Evolutionary conservation across 2,888 invertebrate species (phyloP), one percentile per base, ranked within the genome.

Genomic region (Tenthredo notha): DNA sequence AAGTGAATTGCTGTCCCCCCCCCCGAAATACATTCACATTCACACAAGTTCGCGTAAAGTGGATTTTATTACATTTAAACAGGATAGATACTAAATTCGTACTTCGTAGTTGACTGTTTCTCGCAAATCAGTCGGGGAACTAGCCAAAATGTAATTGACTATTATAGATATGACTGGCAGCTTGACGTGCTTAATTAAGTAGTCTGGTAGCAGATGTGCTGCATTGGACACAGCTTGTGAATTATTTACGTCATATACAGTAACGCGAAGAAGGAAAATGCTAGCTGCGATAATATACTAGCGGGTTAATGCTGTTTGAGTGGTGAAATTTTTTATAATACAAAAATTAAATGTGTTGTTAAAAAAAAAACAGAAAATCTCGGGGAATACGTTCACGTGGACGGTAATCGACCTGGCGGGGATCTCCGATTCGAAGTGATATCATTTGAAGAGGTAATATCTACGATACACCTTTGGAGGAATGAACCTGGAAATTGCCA

Each of bases 61-160:
- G 25, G 12, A 43, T 72, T 18, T 43, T 21, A 43, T 43, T 15
- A 29, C 12, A 50, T 77, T 77, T 29, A 6, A 54, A 54, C 43
- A 74, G 43, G 43, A 43, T 40, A 67, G 33, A 74, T 74, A n/a
- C 9, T 50, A 7, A 74, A 43, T 12, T 77, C 37, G 25, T 74
- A 74, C 18, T 40, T 12, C 43, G 74, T 47, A 67, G 67, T 74
- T 21, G 74, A 43, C 50, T 29, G 33, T 50, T 29, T 54, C 47
- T 77, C 54, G 50, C 15, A 77, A 77, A 77, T 77, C 50, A 54
- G 50, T 29, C 25, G 33, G 77, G 40, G 29, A 29, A 54, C 47
- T 25, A 54, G 77, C 77, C 54, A 47, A 77, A 77, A 77, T 77
- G 54, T 61, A 80, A 80, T 80, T 61, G 58, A 80, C 80, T 80